Evolutionary conservation across 2,113 vertebrate genomes (phyloP).

Genomic region (Platichthys flesus): DNA sequence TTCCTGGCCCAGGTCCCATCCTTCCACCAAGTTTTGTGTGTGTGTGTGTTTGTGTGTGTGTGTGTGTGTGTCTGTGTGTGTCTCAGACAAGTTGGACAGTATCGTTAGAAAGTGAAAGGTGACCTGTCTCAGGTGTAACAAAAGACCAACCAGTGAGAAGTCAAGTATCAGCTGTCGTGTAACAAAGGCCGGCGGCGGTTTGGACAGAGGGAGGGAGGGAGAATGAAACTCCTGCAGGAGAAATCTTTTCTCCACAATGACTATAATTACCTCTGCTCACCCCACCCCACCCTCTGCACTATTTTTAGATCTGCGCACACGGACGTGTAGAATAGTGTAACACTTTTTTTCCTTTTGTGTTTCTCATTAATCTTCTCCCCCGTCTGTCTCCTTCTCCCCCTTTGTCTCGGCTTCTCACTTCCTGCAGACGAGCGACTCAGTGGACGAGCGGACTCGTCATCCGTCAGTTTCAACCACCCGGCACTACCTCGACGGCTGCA

Average conservation of each 20-base stretch:
- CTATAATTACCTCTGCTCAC: constrained; percentile 39
- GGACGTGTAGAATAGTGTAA: not conserved
- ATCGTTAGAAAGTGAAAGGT: constrained; percentile 37
- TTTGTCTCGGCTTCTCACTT: not conserved
- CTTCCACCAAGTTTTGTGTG: too few species aligned
- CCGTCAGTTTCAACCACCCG: constrained; percentile 2
- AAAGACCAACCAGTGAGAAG: constrained; percentile 33
- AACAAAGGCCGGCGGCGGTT: constrained; percentile 11
- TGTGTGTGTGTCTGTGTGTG: not conserved
- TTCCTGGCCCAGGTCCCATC: too few species aligned
- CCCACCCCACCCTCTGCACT: constrained; percentile 39
- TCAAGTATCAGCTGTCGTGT: constrained; percentile 45
- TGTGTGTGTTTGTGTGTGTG: too few species aligned
- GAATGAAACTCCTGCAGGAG: constrained; percentile 58
- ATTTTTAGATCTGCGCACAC: constrained; percentile 50
- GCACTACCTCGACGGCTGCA: constrained; percentile 53
- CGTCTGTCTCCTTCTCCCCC: too few species aligned
- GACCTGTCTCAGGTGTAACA: constrained; percentile 32
- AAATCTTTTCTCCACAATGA: constrained; percentile 25
- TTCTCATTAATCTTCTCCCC: not conserved
- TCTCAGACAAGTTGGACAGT: constrained; percentile 7
- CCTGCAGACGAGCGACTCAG: constrained; percentile 16
- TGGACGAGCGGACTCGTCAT: not conserved
- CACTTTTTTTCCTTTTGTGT: not conserved
- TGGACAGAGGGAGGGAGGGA: constrained; percentile 43